These are phyloP conservation scores for Drosophila kambysellisi DNA, from an alignment of 2,888 invertebrate genomes.

Conservation along the genomic window DNA sequence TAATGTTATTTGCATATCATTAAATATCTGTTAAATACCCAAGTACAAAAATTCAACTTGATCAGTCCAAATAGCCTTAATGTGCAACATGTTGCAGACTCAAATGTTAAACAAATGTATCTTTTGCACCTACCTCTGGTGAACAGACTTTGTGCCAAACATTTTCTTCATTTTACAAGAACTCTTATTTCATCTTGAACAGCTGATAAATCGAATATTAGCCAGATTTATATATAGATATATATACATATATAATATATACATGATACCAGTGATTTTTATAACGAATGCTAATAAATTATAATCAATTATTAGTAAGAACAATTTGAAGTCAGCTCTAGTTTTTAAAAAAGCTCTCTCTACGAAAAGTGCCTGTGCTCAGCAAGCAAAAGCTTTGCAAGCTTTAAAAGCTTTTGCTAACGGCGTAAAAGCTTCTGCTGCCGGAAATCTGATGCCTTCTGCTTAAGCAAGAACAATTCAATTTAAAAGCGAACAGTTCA, in stretches of 20 bases:
- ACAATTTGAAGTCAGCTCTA: background rate
- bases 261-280: background rate
- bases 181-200: background rate
- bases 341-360: background rate
- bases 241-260: no score
- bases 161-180: background rate
- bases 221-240: rapidly evolving
- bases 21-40: background rate
- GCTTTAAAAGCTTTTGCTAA: background rate
- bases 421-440: background rate
- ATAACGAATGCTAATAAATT: background rate
- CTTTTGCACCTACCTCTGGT: background rate
- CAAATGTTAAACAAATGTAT: background rate
- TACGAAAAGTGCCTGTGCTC: background rate
- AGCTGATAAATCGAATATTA: background rate
- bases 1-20: background rate
- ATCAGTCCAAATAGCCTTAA: background rate
- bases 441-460: background rate
- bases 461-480: background rate
- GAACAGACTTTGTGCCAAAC: background rate
- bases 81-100: background rate
- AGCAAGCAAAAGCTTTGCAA: background rate
- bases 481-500: background rate
- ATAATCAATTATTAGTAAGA: background rate
- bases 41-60: background rate